A percentile compares a stretch with the other conserved stretches of the same genome.
phyloP scores from a whole-genome alignment of 2,888 invertebrate genomes.

The Lottia scabra region DNA sequence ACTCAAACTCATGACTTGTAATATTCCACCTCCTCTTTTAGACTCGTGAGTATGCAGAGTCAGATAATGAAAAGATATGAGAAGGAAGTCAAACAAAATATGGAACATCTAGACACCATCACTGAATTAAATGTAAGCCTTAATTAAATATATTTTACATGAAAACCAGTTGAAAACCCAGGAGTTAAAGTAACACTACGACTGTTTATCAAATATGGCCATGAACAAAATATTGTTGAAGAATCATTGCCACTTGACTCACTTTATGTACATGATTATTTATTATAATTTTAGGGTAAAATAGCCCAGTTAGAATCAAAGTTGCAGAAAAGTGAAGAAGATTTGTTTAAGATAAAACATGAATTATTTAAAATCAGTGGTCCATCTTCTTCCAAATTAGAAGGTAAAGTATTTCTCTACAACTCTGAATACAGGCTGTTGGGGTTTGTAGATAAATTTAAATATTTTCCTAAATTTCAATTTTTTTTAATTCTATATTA shows the following conservation, averaged over 20 bases:
- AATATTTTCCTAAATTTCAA: too few relatives aligned
- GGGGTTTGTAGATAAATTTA: too few relatives aligned
- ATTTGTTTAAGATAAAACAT: slow-evolving; percentile 33
- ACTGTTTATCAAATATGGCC: too few relatives aligned
- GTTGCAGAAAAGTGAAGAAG: slow-evolving; percentile 44
- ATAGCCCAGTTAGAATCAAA: slow-evolving; percentile 46
- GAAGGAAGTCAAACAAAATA: slow-evolving; percentile 56
- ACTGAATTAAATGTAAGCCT: slow-evolving; percentile 53
- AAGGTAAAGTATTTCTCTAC: too few relatives aligned
- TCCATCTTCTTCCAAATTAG: neutral
- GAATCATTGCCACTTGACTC: too few relatives aligned
- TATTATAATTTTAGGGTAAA: slow-evolving; percentile 39
- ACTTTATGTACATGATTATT: neutral
- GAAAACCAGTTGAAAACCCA: too few relatives aligned
- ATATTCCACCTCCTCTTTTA: slow-evolving; percentile 20
- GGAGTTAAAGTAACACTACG: too few relatives aligned
- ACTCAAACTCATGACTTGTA: too few relatives aligned
- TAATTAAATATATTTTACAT: too few relatives aligned
- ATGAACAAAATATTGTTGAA: too few relatives aligned
- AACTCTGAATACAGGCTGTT: too few relatives aligned
- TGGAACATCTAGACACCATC: slow-evolving; percentile 53
- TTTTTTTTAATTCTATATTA: neutral
- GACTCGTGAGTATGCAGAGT: slow-evolving; percentile 54
- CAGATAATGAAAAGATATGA: slow-evolving; percentile 57
- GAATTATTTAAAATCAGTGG: slow-evolving; percentile 28